Evolutionary conservation across 2,888 invertebrate species (phyloP).

Genomic region (Venusia cambrica): DNA sequence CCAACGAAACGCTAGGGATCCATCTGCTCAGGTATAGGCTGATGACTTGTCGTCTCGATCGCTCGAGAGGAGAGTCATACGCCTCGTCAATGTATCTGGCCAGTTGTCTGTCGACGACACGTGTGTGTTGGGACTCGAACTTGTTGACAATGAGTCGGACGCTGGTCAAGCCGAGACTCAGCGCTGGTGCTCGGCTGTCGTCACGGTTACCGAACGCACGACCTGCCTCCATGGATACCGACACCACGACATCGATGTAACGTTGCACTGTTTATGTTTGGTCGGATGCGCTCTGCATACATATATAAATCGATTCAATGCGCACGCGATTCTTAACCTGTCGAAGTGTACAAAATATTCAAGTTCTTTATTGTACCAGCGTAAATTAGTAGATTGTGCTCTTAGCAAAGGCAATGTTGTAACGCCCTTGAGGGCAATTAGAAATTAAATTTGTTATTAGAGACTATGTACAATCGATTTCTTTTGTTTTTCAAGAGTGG

Average conservation of each 20-base stretch:
- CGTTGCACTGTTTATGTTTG: slow-evolving; percentile 49
- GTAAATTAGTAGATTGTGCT: slow-evolving; percentile 40
- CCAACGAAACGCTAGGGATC: slow-evolving; percentile 70
- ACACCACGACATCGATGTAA: slow-evolving; percentile 53
- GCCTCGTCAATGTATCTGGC: slow-evolving; percentile 57
- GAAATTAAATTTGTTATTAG: slow-evolving; percentile 16
- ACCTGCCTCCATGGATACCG: slow-evolving; percentile 72
- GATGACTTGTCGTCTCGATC: slow-evolving; percentile 63
- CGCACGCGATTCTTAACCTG: slow-evolving; percentile 47
- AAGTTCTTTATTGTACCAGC: slow-evolving; percentile 41
- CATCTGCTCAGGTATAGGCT: slow-evolving; percentile 59
- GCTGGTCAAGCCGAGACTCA: slow-evolving; percentile 69
- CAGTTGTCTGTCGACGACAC: slow-evolving; percentile 52
- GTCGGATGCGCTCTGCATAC: slow-evolving; percentile 51
- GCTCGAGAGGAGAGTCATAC: slow-evolving; percentile 63
- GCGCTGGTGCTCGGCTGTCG: slow-evolving; percentile 60
- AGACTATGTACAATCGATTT: slow-evolving; percentile 23
- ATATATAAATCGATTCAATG: slow-evolving; percentile 38
- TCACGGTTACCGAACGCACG: slow-evolving; percentile 68
- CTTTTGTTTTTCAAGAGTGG: slow-evolving; percentile 19
- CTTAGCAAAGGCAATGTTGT: slow-evolving; percentile 36
- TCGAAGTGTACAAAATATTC: slow-evolving; percentile 44
- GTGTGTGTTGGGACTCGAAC: slow-evolving; percentile 66
- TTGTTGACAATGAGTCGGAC: slow-evolving; percentile 75
- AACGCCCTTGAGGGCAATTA: slow-evolving; percentile 26